A percentile compares a stretch with the other conserved stretches of the same genome.
These are phyloP conservation scores for Drosophila kambysellisi DNA, from an alignment of 2,888 invertebrate species.

Conservation along the genomic window DNA sequence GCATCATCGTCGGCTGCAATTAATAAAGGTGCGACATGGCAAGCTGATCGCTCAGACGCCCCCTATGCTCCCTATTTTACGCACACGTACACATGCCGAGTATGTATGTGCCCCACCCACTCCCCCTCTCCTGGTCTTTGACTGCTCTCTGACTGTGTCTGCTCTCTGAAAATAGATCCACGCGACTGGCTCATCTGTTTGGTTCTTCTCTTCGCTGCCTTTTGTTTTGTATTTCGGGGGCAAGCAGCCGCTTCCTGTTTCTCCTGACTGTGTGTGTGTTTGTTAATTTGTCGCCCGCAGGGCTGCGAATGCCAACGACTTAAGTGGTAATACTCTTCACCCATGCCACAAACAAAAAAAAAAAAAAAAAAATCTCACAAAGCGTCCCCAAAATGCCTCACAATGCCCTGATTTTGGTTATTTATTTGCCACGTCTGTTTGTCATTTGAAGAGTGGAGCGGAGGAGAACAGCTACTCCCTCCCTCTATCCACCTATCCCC, in stretches of 20 bases:
- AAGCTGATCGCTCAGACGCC: constrained; percentile 49
- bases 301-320: constrained; percentile 47
- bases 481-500: neutral
- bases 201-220: constrained; percentile 7
- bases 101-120: neutral
- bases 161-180: constrained; percentile 51
- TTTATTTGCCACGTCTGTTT: constrained; percentile 79
- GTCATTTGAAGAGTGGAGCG: constrained; percentile 61
- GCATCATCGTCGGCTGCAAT: constrained; percentile 74
- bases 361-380: neutral
- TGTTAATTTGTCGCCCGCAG: constrained; percentile 69
- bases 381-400: neutral
- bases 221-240: constrained; percentile 13
- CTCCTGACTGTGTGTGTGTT: constrained; percentile 13
- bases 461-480: neutral
- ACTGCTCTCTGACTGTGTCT: constrained; percentile 37
- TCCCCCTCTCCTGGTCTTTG: neutral
- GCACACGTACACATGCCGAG: neutral
- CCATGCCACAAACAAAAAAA: neutral
- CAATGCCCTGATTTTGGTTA: constrained; percentile 48
- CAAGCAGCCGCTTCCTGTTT: constrained; percentile 52
- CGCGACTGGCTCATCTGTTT: constrained; percentile 22
- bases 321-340: constrained; percentile 56
- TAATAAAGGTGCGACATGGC: constrained; percentile 83
- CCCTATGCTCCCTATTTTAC: constrained; percentile 1